Base-by-base conservation (phyloP, 2,797 vertebrate genomes). In the Danio aesculapii region DNA sequence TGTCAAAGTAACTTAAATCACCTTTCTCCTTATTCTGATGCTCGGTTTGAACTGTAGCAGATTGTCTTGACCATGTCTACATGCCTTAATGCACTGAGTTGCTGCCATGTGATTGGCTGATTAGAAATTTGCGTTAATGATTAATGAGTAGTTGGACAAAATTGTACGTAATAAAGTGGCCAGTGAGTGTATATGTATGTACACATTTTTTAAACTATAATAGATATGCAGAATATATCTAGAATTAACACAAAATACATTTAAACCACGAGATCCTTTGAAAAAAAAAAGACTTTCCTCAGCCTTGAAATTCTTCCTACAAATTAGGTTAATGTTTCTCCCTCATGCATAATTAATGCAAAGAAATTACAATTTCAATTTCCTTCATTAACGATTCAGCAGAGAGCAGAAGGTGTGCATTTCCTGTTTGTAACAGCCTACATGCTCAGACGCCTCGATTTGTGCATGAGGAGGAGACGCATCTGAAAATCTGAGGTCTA, bases 311-410 rank as follows among this genome's bases (percentile, higher is more conserved):
- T 57, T 59, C 59, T 59, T 74, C 9, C 19, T 74, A 62, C 55
- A 69, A 30, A 64, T 83, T 64, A 70, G 55, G 81, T 81, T 17
- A 83, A 82, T 77, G 72, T 87, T 85, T 84, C 81, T 64, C 13
- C 67, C 75, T 84, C 68, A 84, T 91, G 19, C 84, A 89, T 87
- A 41, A 88, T 88, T 89, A 81, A 91, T 84, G 83, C 16, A 17
- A 81, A 81, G 62, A 84, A 76, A 39, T 72, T 57, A 83, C 80
- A 21, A 58, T 1, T 67, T 82, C 69, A 77, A 69, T 75, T 84
- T 41, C 77, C 50, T 57, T 79, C 86, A 90, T 91, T 57, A 30
- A 90, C 90, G 77, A 92, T 90, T 88, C 72, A 90, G 57, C 12
- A 67, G 9, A 53, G 8, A 66, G 21, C 63, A 21, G 16, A 72